Evolutionary conservation across 2,113 vertebrate genomes (phyloP).

Genomic region (Phaetusa simplex): DNA sequence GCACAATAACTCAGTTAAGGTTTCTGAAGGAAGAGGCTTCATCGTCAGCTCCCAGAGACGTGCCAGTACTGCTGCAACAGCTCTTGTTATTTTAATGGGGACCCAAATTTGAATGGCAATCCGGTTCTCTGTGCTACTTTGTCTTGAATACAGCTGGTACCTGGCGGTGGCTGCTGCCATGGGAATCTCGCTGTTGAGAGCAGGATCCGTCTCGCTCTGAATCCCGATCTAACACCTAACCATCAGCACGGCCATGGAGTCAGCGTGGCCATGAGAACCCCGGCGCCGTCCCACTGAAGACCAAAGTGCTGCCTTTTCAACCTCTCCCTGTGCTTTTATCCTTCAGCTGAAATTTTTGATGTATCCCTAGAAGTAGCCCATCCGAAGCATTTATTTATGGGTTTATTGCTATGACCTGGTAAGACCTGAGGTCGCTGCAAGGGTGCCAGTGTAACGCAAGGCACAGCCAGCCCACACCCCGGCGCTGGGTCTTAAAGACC

Average conservation of each 20-base stretch:
- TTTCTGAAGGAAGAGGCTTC: not conserved
- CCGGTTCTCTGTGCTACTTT: rapidly evolving
- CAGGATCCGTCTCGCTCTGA: not conserved
- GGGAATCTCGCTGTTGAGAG: not conserved
- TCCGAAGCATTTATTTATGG: not conserved
- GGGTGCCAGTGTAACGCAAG: not conserved
- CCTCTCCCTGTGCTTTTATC: not conserved
- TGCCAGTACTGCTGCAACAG: not conserved
- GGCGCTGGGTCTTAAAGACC: not conserved
- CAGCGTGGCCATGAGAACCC: not conserved
- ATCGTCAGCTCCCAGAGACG: not conserved
- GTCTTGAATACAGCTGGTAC: not conserved
- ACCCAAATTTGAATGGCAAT: not conserved
- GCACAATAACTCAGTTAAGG: not conserved
- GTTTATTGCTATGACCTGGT: not conserved
- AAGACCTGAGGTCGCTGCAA: not conserved
- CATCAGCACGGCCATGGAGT: no score
- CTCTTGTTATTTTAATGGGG: not conserved
- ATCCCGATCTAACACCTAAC: not conserved
- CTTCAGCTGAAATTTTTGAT: not conserved
- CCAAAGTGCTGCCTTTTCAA: not conserved
- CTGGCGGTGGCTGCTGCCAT: rapidly evolving
- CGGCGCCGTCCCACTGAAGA: not conserved
- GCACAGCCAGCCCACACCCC: not conserved
- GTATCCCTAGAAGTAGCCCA: not conserved